A percentile compares a stretch with the other conserved stretches of the same genome.
phyloP scores from a whole-genome alignment of 2,113 vertebrate genomes.

The Cheirogaleus medius region DNA sequence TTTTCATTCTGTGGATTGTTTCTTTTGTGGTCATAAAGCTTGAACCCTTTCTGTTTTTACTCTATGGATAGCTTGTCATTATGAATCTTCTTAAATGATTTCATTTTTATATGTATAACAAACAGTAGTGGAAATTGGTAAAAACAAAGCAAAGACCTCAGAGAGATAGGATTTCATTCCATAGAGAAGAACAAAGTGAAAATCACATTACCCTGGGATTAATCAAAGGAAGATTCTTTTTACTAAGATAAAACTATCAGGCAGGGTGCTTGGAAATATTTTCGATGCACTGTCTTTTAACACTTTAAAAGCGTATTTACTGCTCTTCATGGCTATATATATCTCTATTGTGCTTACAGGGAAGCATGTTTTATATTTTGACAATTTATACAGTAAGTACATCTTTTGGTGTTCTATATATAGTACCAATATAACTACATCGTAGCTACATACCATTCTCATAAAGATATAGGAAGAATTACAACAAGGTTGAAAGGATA shows the following conservation, averaged over 20 bases:
- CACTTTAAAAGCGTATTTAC: not conserved
- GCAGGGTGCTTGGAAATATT: not conserved
- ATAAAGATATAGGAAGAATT: not conserved
- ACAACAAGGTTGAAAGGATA: not conserved
- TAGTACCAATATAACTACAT: not conserved
- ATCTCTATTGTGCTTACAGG: not conserved
- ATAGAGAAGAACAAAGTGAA: conserved; percentile 82
- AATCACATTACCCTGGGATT: conserved; percentile 85
- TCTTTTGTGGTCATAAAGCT: not conserved
- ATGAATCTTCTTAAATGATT: not conserved
- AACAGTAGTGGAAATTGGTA: not conserved
- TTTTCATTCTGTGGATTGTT: not conserved
- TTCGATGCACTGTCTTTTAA: not conserved
- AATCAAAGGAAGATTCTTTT: conserved; percentile 84
- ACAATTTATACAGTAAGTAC: not conserved
- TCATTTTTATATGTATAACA: not conserved
- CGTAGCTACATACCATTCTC: not conserved
- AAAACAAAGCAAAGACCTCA: not conserved
- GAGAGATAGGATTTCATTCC: conserved; percentile 86
- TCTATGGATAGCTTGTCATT: not conserved
- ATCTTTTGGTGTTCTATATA: not conserved
- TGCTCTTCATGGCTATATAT: not conserved
- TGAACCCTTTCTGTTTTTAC: not conserved
- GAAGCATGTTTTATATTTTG: not conserved
- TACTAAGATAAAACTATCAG: conserved; percentile 81